Base-by-base conservation (phyloP, 2,113 vertebrate genomes). In the Sterrhoptilus dennistouni region DNA sequence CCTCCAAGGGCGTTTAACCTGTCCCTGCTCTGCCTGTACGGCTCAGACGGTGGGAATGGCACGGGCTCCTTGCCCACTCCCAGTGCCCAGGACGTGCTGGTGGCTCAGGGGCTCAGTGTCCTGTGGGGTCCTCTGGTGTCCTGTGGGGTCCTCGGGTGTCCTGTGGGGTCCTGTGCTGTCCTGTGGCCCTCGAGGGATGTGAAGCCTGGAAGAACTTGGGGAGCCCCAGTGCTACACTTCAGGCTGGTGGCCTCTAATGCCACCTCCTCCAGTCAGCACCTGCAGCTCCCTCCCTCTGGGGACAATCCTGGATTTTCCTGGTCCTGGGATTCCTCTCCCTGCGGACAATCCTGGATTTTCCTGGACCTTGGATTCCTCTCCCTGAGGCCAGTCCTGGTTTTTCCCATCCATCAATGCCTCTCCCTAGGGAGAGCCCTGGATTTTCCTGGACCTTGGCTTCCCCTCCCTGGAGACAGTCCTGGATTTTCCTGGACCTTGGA, bases 1-100 rank as follows among this genome's bases (percentile, higher is more conserved):
- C 4, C 40, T 53, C 29, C 2, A 0, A 1, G 60, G 44, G 1
- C 2, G 7, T n/a, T 69, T 5, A 9, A 17, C 14, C 27, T 7
- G 21, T 3, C 33, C 29, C n/a, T 22, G 66, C 53, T 14, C 47
- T 5, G 70, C 3, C 6, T 36, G 75, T 36, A 0, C 11, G 2
- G 38, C 38, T 38, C 38, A 38, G 38, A 38, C 12, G 38, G 12
- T 38, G 38, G 69, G 6, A 17, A 0, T 1, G 44, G 54, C 65
- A 18, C 35, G 0, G 38, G 5, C 11, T 19, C 6, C 45, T 14
- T 21, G 25, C 23, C 40, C 0, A 3, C 42, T 16, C 12, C 75
- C 2, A 2, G 29, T 23, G 29, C 22, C 35, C 4, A 1, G 33
- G 0, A 17, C 7, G 5, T 20, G 83, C 93, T 75, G 87, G 16